Conservation (phyloP, 1,140 invertebrate species). For the Belonocnema kinseyi region DNA sequence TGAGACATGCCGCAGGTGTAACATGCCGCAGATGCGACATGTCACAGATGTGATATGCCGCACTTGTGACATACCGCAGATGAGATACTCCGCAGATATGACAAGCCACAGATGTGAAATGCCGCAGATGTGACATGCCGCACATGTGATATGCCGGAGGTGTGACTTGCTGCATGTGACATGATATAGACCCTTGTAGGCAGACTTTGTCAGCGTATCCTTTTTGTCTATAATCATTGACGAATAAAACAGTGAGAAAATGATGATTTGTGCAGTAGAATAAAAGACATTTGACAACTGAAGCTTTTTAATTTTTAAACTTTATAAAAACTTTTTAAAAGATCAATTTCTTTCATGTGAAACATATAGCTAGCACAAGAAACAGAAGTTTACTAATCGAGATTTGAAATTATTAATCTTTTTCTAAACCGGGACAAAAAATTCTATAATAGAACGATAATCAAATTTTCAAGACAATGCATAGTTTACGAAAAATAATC, state of each 20-base stretch:
- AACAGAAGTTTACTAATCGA: not conserved
- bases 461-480: not conserved
- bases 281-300: conserved; percentile 11
- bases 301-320: not conserved
- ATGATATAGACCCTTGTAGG: too few relatives aligned
- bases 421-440: not conserved
- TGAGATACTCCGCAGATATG: too few relatives aligned
- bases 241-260: conserved; percentile 60
- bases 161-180: too few relatives aligned
- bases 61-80: too few relatives aligned
- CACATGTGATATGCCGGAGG: too few relatives aligned
- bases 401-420: not conserved
- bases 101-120: too few relatives aligned
- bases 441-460: not conserved
- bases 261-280: conserved; percentile 48
- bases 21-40: too few relatives aligned
- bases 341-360: too few relatives aligned
- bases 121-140: too few relatives aligned
- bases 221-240: conserved; percentile 60
- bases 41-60: too few relatives aligned
- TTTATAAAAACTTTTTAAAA: not conserved
- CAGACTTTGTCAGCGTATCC: conserved; percentile 48
- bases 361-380: too few relatives aligned
- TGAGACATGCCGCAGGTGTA: too few relatives aligned
- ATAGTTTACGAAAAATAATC: not conserved